phyloP scores from a whole-genome alignment of 2,797 vertebrate species.

The Enteromius afrohamiltoni region DNA sequence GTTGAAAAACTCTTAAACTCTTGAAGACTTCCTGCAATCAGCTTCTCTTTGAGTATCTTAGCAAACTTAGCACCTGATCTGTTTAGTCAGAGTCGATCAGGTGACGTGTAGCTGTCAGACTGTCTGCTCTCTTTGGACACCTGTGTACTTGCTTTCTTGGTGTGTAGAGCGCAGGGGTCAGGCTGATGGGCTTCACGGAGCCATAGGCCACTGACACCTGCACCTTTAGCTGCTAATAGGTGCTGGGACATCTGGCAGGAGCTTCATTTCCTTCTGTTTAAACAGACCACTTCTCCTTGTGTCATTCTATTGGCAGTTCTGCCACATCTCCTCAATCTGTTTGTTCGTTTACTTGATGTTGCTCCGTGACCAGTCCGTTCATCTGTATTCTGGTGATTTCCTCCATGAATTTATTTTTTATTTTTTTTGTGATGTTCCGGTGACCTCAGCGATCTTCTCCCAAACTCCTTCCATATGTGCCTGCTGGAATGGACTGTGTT shows the following conservation, averaged over 20 bases:
- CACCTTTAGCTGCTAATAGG: conserved; percentile 36
- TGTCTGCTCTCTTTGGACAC: conserved; percentile 20
- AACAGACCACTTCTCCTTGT: conserved; percentile 11
- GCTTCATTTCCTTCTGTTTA: conserved; percentile 39
- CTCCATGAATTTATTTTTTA: conserved; percentile 1
- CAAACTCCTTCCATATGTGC: conserved; percentile 19
- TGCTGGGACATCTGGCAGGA: conserved; percentile 40
- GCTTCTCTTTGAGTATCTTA: background rate
- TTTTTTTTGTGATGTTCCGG: background rate
- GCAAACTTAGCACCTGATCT: background rate
- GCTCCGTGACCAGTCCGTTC: background rate
- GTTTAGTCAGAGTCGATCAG: background rate
- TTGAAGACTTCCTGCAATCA: background rate
- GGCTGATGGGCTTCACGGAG: conserved; percentile 25
- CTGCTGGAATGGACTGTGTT: conserved; percentile 4
- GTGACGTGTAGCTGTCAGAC: conserved; percentile 32
- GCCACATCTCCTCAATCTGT: conserved; percentile 33
- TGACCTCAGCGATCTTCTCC: conserved; percentile 29
- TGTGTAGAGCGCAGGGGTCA: conserved; percentile 12
- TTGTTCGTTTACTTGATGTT: background rate
- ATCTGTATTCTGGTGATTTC: conserved; percentile 25
- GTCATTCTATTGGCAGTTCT: conserved; percentile 20
- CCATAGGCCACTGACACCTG: conserved; percentile 30
- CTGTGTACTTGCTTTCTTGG: conserved; percentile 21
- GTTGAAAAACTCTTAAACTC: background rate